A percentile compares a stretch with the other conserved stretches of the same genome.
phyloP scores from a whole-genome alignment of 2,797 vertebrate species.

The Acrossocheilus fasciatus region DNA sequence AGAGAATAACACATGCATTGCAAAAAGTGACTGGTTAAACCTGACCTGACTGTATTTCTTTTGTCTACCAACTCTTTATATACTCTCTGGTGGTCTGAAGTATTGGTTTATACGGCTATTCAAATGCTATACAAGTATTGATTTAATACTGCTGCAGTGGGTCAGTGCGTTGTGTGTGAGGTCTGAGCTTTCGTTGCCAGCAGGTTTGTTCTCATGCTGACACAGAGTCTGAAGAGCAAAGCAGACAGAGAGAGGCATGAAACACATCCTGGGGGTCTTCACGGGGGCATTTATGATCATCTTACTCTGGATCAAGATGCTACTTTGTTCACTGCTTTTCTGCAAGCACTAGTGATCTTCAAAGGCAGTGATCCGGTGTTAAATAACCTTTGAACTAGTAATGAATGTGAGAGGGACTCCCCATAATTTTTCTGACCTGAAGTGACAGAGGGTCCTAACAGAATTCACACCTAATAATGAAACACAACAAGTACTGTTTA shows the following conservation, averaged over 20 bases:
- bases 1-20: not conserved
- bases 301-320: slow-evolving; percentile 35
- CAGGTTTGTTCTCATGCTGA: slow-evolving; percentile 18
- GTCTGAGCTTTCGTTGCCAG: slow-evolving; percentile 35
- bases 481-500: not conserved
- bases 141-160: not conserved
- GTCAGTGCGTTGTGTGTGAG: not conserved
- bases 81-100: slow-evolving; percentile 12
- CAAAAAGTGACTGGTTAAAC: not conserved
- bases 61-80: too few species aligned
- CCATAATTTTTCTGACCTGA: not conserved
- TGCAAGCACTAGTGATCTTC: slow-evolving; percentile 30
- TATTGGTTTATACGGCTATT: not conserved
- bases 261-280: slow-evolving; percentile 30
- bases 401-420: slow-evolving; percentile 12
- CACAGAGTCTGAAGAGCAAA: not conserved
- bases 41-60: not conserved
- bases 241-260: slow-evolving; percentile 15
- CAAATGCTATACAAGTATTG: not conserved
- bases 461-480: slow-evolving; percentile 19
- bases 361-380: slow-evolving; percentile 46
- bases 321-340: slow-evolving; percentile 23
- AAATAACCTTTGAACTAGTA: slow-evolving; percentile 53
- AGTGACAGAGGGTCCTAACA: slow-evolving; percentile 1
- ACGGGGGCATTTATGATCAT: slow-evolving; percentile 7